Percentiles rank a stretch among this genome's conserved stretches.
Conservation (phyloP, 2,113 vertebrate genomes). For the Callocephalon fimbriatum region DNA sequence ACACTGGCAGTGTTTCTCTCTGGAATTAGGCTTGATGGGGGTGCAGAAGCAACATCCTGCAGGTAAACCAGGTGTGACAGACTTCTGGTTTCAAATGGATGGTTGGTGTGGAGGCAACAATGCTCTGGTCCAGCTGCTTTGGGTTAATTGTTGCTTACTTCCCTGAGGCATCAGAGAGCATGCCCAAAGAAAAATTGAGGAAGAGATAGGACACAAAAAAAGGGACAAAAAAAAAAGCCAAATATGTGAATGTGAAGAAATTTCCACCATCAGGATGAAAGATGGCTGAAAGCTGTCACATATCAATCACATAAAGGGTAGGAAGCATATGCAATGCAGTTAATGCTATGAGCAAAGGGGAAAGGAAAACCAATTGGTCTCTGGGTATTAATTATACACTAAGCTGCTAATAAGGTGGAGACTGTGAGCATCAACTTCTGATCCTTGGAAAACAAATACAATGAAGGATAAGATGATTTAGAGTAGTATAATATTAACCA, state of each 20-base stretch:
- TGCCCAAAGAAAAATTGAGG: background rate
- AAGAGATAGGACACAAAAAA: background rate
- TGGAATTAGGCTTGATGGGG: background rate
- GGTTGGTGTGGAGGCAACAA: background rate
- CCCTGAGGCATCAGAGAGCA: background rate
- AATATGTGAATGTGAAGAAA: background rate
- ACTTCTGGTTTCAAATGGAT: background rate
- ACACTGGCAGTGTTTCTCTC: background rate
- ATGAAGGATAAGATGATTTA: conserved; percentile 2
- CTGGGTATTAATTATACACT: conserved; percentile 51
- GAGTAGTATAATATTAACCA: conserved; percentile 58
- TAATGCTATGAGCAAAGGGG: conserved; percentile 13
- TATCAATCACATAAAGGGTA: conserved; percentile 60
- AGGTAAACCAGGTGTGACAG: background rate
- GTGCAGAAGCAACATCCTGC: background rate
- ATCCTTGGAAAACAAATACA: conserved; percentile 36
- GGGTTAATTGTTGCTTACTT: background rate
- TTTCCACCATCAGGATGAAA: background rate
- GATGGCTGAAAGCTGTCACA: conserved; percentile 52
- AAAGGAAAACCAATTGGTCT: conserved; percentile 11
- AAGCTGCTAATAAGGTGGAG: conserved; percentile 44
- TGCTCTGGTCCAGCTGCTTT: background rate
- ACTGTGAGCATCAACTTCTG: background rate
- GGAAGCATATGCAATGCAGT: conserved; percentile 37
- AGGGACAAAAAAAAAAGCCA: background rate